Conservation (phyloP, 1,140 invertebrate genomes). For the Adelges cooleyi region DNA sequence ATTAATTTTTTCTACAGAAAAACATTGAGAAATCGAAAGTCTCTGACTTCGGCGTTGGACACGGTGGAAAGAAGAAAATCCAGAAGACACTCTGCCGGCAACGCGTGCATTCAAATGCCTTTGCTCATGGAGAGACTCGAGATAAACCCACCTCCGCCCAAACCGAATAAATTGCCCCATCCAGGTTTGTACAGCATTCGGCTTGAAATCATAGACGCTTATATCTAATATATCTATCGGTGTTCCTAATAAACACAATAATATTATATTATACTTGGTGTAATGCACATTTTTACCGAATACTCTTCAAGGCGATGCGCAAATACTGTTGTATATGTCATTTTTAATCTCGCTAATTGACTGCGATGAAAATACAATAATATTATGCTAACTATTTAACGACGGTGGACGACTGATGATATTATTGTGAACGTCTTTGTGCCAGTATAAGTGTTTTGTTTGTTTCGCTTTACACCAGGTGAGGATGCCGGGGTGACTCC, state of each 20-base stretch:
- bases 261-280: no score
- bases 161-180: conserved; percentile 13
- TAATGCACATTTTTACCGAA: no score
- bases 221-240: no score
- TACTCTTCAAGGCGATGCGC: no score
- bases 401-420: no score
- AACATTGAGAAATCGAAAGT: conserved; percentile 58
- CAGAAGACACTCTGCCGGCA: conserved; percentile 52
- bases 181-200: background rate
- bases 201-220: no score
- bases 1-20: conserved; percentile 47
- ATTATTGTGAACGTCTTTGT: conserved; percentile 2
- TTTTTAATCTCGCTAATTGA: no score
- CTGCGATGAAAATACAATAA: no score
- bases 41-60: conserved; percentile 40
- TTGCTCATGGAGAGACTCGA: conserved; percentile 19
- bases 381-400: no score
- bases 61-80: conserved; percentile 61
- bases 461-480: conserved; percentile 31
- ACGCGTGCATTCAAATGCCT: conserved; percentile 10
- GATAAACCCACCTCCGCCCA: conserved; percentile 13
- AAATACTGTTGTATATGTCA: no score
- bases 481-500: conserved; percentile 55
- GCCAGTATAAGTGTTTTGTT: conserved; percentile 28
- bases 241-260: no score